phyloP scores from a whole-genome alignment of 2,113 vertebrate genomes.

The Atractosteus spatula region DNA sequence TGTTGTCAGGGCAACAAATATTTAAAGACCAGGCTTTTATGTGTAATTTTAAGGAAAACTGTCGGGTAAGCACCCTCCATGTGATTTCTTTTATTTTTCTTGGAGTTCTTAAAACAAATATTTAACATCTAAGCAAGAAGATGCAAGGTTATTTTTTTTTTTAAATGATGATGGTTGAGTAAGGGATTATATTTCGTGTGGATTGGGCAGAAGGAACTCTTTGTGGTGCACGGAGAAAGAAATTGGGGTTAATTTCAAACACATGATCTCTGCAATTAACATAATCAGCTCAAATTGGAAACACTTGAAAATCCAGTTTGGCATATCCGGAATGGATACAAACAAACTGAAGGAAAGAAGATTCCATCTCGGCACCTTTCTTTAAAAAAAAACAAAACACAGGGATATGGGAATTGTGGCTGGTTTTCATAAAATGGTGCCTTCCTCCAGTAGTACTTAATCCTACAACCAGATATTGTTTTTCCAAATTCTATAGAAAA shows the following conservation, averaged over 20 bases:
- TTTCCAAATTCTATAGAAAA: no score
- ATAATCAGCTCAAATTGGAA: constrained; percentile 23
- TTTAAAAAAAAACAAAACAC: neutral
- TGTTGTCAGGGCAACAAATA: no score
- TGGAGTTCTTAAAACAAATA: no score
- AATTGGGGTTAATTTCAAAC: constrained; percentile 14
- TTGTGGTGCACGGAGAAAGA: constrained; percentile 12
- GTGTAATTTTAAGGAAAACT: no score
- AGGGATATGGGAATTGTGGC: neutral
- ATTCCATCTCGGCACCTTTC: neutral
- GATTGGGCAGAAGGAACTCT: constrained; percentile 13
- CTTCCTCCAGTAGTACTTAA: no score
- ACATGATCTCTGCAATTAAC: constrained; percentile 18
- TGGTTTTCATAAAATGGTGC: neutral
- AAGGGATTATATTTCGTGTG: constrained; percentile 11
- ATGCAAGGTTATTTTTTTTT: no score
- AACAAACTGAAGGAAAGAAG: constrained; percentile 12
- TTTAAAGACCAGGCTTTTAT: no score
- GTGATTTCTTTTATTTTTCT: no score
- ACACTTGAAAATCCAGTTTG: constrained; percentile 23
- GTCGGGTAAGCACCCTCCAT: no score
- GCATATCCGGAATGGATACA: constrained; percentile 12
- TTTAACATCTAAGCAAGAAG: no score
- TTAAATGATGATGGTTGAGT: neutral
- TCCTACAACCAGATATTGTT: no score